Evolutionary conservation across 2,888 invertebrate species (phyloP).

Genomic region (Drosophila histrio): DNA sequence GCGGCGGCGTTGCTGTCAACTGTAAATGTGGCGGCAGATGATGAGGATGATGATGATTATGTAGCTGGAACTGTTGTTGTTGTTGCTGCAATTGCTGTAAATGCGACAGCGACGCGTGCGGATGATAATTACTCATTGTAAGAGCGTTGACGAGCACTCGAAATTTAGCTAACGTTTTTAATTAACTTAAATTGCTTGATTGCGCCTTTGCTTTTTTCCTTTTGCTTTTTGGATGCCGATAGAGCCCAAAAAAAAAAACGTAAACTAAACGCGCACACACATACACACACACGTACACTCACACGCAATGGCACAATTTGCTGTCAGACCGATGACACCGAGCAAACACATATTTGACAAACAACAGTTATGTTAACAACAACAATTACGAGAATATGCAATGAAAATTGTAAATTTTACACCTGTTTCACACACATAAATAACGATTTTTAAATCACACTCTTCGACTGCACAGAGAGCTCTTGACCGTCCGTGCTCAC

Average conservation of each 20-base stretch:
- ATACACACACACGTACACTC: constrained; percentile 39
- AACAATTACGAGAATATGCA: constrained; percentile 33
- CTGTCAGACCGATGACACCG: constrained; percentile 38
- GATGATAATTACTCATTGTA: constrained; percentile 74
- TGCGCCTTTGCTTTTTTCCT: constrained; percentile 36
- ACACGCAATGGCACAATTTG: constrained; percentile 66
- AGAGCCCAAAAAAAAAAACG: constrained; percentile 49
- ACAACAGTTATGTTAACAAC: constrained; percentile 29
- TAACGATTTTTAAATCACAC: constrained; percentile 48
- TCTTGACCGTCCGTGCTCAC: constrained; percentile 38
- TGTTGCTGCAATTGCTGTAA: constrained; percentile 61
- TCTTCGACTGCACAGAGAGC: constrained; percentile 34
- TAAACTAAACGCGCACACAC: constrained; percentile 64
- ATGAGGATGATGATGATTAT: constrained; percentile 42
- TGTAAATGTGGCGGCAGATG: constrained; percentile 56
- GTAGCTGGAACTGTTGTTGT: constrained; percentile 32
- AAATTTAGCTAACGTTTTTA: constrained; percentile 64
- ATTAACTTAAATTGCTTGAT: constrained; percentile 72
- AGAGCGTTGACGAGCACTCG: constrained; percentile 39
- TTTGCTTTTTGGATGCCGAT: constrained; percentile 48
- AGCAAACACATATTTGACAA: constrained; percentile 55
- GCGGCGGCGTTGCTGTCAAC: constrained; percentile 29
- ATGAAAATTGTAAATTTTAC: constrained; percentile 41
- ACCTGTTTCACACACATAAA: constrained; percentile 61
- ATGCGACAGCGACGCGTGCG: constrained; percentile 66